These are phyloP conservation scores for Cantharis rufa DNA, from an alignment of 2,888 invertebrate species.

Conservation along the genomic window DNA sequence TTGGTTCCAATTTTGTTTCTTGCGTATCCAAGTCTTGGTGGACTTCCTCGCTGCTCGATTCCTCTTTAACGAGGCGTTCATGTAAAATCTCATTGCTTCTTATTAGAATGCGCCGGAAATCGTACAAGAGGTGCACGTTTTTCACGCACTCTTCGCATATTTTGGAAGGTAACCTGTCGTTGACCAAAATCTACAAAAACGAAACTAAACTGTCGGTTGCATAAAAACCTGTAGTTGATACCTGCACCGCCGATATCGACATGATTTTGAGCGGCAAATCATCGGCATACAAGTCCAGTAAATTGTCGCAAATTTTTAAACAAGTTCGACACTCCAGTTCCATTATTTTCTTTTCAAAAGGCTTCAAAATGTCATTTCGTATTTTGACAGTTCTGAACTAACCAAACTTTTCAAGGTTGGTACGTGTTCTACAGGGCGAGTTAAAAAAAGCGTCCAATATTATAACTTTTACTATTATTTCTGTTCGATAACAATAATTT, in stretches of 20 bases:
- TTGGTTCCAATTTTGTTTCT: neutral
- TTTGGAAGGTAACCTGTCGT: neutral
- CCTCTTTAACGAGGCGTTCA: neutral
- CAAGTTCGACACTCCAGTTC: neutral
- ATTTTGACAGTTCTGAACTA: neutral
- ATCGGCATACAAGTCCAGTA: neutral
- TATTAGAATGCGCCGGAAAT: neutral
- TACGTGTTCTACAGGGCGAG: too few relatives aligned
- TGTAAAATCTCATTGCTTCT: neutral
- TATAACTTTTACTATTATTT: neutral
- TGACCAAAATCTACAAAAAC: neutral
- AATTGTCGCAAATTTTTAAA: neutral
- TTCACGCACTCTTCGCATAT: neutral
- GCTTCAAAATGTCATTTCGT: neutral
- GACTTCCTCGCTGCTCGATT: neutral
- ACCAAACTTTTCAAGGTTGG: too few relatives aligned
- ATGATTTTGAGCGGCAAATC: neutral
- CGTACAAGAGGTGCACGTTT: neutral
- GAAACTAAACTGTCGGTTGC: neutral
- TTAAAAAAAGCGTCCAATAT: too few relatives aligned
- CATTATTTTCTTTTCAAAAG: neutral
- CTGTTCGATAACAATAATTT: neutral
- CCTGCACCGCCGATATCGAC: neutral
- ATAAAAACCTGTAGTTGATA: neutral
- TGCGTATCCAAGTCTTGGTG: neutral